phyloP scores from a whole-genome alignment of 1,140 invertebrate genomes.

The Drosophila jambulina region DNA sequence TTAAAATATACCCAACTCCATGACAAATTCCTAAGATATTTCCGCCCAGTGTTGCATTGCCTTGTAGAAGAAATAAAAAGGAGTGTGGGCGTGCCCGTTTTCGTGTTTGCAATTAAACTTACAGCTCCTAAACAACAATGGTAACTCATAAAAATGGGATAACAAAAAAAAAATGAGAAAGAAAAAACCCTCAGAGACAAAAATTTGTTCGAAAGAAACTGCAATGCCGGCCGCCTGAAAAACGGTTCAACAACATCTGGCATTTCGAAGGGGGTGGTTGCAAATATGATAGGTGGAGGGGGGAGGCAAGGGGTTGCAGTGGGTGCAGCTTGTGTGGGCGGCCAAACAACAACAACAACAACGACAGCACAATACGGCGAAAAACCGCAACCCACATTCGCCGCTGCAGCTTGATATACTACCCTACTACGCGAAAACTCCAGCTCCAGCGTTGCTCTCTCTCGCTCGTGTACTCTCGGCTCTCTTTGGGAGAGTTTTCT shows the following conservation, averaged over 20 bases:
- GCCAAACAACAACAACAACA: conserved; percentile 6
- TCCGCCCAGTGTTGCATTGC: conserved; percentile 25
- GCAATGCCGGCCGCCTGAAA: conserved; percentile 57
- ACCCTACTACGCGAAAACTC: conserved; percentile 66
- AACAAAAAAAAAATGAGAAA: conserved; percentile 29
- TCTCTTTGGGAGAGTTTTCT: conserved; percentile 23
- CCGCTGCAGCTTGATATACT: conserved; percentile 75
- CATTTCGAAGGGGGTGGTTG: conserved; percentile 31
- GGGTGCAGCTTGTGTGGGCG: conserved; percentile 40
- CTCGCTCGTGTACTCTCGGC: background rate
- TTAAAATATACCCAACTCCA: background rate
- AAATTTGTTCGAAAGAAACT: conserved; percentile 65
- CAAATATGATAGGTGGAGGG: conserved; percentile 1
- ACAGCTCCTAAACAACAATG: conserved; percentile 72
- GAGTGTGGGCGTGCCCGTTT: conserved; percentile 27
- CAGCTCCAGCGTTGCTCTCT: conserved; percentile 24
- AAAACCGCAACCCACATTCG: conserved; percentile 74
- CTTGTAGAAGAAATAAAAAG: background rate
- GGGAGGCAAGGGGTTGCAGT: conserved; percentile 2
- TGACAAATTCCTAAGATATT: background rate
- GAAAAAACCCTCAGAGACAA: conserved; percentile 26
- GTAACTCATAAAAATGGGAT: conserved; percentile 66
- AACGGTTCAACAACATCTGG: conserved; percentile 78
- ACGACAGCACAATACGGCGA: conserved; percentile 21
- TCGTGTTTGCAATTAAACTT: conserved; percentile 79